These are phyloP conservation scores for Ancistrus triradiatus DNA, from an alignment of 2,113 vertebrate species.

Conservation along the genomic window DNA sequence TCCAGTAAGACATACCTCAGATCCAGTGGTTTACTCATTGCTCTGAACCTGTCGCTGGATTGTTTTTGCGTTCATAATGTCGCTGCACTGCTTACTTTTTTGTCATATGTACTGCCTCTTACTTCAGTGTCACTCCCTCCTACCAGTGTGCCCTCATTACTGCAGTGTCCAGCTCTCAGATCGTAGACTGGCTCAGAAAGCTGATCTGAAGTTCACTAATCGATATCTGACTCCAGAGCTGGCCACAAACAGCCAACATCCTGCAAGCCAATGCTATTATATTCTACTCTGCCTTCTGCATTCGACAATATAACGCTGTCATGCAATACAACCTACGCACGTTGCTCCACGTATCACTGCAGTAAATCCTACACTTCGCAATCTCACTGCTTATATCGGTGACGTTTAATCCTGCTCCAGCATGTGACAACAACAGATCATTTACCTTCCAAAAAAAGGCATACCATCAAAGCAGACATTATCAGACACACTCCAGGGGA, in stretches of 20 bases:
- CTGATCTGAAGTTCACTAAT: slow-evolving; percentile 23
- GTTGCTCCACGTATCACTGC: not conserved
- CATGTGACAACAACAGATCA: not conserved
- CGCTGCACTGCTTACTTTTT: too few species aligned
- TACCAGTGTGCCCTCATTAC: too few species aligned
- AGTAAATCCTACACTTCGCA: too few species aligned
- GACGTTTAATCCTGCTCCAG: slow-evolving; percentile 6
- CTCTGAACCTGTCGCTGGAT: too few species aligned
- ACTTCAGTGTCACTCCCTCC: too few species aligned
- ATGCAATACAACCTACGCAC: slow-evolving; percentile 1
- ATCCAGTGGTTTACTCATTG: too few species aligned
- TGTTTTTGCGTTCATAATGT: too few species aligned
- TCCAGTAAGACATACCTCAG: too few species aligned
- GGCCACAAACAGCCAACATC: slow-evolving; percentile 20
- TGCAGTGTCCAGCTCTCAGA: slow-evolving; percentile 25
- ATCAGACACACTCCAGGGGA: too few species aligned
- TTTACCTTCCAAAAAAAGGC: not conserved
- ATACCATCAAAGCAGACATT: not conserved
- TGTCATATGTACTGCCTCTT: too few species aligned
- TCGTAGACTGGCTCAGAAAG: slow-evolving; percentile 32
- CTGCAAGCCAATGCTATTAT: not conserved
- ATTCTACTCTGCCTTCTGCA: slow-evolving; percentile 5
- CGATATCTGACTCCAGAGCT: slow-evolving; percentile 30
- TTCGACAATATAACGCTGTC: not conserved
- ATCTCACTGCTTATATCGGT: slow-evolving; percentile 8